Evolutionary conservation across 2,888 invertebrate species (phyloP).

Genomic region (Catocala sponsa): DNA sequence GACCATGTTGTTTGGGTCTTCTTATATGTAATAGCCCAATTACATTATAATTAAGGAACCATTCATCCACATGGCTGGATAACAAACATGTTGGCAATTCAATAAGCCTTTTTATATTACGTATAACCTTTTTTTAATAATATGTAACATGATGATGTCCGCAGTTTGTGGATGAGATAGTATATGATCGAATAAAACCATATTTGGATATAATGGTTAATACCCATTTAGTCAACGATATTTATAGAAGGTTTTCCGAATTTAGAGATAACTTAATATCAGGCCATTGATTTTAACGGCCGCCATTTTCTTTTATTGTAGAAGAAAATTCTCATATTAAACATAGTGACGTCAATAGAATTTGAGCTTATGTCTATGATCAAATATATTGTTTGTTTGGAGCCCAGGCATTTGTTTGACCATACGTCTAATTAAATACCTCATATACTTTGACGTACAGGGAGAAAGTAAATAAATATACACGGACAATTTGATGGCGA

Average conservation of each 20-base stretch:
- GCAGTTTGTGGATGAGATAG: neutral
- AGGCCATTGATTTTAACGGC: neutral
- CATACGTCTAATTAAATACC: constrained; percentile 39
- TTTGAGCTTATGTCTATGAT: constrained; percentile 13
- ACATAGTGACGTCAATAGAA: neutral
- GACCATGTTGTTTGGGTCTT: neutral
- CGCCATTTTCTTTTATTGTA: neutral
- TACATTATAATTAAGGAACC: constrained; percentile 11
- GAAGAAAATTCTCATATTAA: neutral
- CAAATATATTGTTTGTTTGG: constrained; percentile 15
- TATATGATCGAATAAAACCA: too few relatives aligned
- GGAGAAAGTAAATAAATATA: constrained; percentile 43
- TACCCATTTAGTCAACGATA: too few relatives aligned
- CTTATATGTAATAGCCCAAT: constrained; percentile 8
- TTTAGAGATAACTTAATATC: neutral
- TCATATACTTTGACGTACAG: constrained; percentile 31
- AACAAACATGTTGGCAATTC: constrained; percentile 7
- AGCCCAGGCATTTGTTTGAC: constrained; percentile 19
- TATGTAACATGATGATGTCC: neutral
- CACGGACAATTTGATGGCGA: constrained; percentile 37
- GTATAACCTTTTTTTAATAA: neutral
- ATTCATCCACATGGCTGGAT: constrained; percentile 14
- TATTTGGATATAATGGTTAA: too few relatives aligned
- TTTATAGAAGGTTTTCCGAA: neutral
- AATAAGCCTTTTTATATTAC: constrained; percentile 6